Percentiles rank a stretch among this genome's conserved stretches.
Evolutionary conservation across 2,113 vertebrate species (phyloP).

Genomic region (Diadophis punctatus): DNA sequence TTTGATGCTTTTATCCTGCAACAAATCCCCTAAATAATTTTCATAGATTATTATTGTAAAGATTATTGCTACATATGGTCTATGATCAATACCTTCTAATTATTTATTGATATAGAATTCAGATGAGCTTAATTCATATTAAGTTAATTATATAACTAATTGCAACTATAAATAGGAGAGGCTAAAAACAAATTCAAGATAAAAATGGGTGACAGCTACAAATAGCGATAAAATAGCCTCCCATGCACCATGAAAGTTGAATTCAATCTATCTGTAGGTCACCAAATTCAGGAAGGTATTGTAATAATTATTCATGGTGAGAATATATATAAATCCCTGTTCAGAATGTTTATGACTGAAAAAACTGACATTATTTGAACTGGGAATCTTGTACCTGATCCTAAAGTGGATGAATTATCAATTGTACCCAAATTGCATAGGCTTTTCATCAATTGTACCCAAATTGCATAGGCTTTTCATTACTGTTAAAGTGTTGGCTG

Average conservation of each 20-base stretch:
- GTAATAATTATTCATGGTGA: neutral
- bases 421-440: neutral
- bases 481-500: neutral
- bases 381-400: neutral
- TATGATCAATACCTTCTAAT: neutral
- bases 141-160: conserved; percentile 3
- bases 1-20: accelerated
- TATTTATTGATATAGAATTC: neutral
- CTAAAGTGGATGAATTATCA: neutral
- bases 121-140: conserved; percentile 13
- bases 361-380: neutral
- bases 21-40: neutral
- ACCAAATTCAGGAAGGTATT: neutral
- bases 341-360: neutral
- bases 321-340: neutral
- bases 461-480: neutral
- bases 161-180: neutral
- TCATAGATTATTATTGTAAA: neutral
- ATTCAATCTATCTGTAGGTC: neutral
- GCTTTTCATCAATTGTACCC: neutral
- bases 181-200: neutral
- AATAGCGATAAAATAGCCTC: neutral
- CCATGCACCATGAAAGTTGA: neutral
- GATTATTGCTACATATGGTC: conserved; percentile 4
- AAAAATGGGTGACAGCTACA: neutral